Base-by-base conservation (phyloP, 2,888 invertebrate genomes). In the Drosophila ochracea region DNA sequence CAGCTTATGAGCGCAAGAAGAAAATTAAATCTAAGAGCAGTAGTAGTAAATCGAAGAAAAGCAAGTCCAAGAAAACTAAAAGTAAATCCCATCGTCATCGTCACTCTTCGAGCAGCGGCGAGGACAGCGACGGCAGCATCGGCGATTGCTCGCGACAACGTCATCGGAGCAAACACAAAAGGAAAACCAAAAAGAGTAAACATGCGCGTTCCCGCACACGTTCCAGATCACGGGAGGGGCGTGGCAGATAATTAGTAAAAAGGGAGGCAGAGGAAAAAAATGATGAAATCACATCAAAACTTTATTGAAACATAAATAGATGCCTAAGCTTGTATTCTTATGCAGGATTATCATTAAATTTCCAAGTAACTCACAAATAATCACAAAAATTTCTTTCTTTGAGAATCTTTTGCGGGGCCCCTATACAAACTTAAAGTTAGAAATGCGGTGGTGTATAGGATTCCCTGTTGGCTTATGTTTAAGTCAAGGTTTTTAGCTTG, bases 181-280 rank as follows among this genome's bases (percentile, higher is more conserved):
- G 92, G 76, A 93, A 93, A 74, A 92, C 92, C 2, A 93, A 93
- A 67, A 93, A 92, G 66, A 93, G 92, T 69, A 93, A 93, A 75
- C 91, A 91, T 43, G 89, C 90, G 37, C 91, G 93, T 52, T 92
- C 92, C 19, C 84, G 93, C 39, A 91, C 93, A 3, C 84, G 90
- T 3, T 90, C 87, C 19, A 76, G 90, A 68, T 88, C 91, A 6
- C 70, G 78, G 3, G 69, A 80, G 31, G 78, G 71, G 11, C 78
- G 88, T 60, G 69, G 55, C 47, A 78, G 78, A 47, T 82, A 78
- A 57, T 43, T 59, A 28, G 25, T 33, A 35, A 1, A 33, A 65
- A 25, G 25, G 25, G 19, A 39, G 16, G 4, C 9, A 54, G 3
- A 41, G 35, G 62, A 19, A 35, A 33, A 16, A 13, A 59, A 3